Evolutionary conservation across 2,113 vertebrate species (phyloP).

Genomic region (Chaetodon auriga): DNA sequence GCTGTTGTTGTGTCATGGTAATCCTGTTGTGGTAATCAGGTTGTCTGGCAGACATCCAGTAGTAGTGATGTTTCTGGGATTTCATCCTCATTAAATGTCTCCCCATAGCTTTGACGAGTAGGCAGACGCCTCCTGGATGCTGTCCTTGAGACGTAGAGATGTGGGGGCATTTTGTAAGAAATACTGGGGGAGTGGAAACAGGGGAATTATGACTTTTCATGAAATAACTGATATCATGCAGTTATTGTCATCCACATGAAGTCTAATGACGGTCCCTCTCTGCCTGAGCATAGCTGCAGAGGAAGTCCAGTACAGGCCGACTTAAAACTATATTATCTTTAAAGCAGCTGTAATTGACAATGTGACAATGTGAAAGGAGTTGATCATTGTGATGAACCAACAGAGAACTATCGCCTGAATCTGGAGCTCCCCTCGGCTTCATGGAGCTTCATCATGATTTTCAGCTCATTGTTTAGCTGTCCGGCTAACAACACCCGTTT

Average conservation of each 20-base stretch:
- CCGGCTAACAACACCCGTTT: too few species aligned
- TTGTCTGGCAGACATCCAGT: constrained; percentile 11
- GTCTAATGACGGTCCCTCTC: neutral
- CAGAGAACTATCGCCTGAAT: neutral
- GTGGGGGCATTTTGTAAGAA: neutral
- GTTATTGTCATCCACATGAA: neutral
- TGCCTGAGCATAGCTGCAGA: neutral
- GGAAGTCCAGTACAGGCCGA: neutral
- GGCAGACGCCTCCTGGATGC: neutral
- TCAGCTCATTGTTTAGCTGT: neutral
- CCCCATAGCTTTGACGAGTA: neutral
- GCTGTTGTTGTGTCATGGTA: neutral
- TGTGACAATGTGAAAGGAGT: neutral
- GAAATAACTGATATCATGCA: neutral
- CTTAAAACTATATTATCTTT: neutral
- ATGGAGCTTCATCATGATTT: neutral
- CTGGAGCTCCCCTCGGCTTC: too few species aligned
- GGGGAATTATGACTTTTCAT: constrained; percentile 13
- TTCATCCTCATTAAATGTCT: constrained; percentile 18
- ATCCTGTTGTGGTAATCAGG: constrained; percentile 34
- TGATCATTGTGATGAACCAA: neutral
- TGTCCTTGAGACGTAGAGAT: neutral
- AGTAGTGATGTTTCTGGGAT: neutral
- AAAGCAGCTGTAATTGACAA: neutral
- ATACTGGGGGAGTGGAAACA: neutral